Conservation (phyloP, 2,888 invertebrate genomes). For the Anagyrus pseudococci region DNA sequence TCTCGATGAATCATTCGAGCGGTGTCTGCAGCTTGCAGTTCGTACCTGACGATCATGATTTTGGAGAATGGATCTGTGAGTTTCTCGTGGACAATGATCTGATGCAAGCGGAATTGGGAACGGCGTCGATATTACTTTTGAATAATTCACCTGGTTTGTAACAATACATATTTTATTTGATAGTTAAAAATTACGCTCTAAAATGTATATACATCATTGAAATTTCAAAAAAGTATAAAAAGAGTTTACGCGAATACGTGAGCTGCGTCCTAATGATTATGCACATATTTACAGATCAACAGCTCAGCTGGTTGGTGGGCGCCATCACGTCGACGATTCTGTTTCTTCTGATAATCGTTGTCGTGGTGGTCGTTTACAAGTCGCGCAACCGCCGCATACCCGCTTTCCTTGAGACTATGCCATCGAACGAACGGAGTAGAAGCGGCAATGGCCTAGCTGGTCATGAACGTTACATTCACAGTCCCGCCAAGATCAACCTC, state of each 20-base stretch:
- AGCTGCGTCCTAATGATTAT: too few relatives aligned
- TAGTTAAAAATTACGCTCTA: too few relatives aligned
- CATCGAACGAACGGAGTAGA: conserved; percentile 26
- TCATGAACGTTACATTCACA: not conserved
- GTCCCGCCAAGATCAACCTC: conserved; percentile 21
- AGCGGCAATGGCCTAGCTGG: not conserved
- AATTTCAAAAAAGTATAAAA: too few relatives aligned
- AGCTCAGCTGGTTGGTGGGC: conserved; percentile 58
- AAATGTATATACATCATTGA: too few relatives aligned
- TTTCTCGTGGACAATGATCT: conserved; percentile 46
- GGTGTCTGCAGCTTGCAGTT: conserved; percentile 57
- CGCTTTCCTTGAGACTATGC: conserved; percentile 48
- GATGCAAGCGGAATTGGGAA: conserved; percentile 49
- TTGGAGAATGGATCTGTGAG: conserved; percentile 58
- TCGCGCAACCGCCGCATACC: conserved; percentile 46
- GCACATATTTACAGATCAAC: conserved; percentile 48
- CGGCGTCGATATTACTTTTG: conserved; percentile 52
- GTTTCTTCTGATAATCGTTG: conserved; percentile 53
- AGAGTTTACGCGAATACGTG: too few relatives aligned
- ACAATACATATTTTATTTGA: too few relatives aligned
- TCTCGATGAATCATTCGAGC: conserved; percentile 52
- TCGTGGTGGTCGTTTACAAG: conserved; percentile 55
- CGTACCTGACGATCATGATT: conserved; percentile 50
- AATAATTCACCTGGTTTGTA: conserved; percentile 48
- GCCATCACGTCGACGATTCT: conserved; percentile 53